Percentiles rank a stretch among this genome's conserved stretches.
phyloP scores from a whole-genome alignment of 2,888 invertebrate genomes.

The Andrena bucephala region DNA sequence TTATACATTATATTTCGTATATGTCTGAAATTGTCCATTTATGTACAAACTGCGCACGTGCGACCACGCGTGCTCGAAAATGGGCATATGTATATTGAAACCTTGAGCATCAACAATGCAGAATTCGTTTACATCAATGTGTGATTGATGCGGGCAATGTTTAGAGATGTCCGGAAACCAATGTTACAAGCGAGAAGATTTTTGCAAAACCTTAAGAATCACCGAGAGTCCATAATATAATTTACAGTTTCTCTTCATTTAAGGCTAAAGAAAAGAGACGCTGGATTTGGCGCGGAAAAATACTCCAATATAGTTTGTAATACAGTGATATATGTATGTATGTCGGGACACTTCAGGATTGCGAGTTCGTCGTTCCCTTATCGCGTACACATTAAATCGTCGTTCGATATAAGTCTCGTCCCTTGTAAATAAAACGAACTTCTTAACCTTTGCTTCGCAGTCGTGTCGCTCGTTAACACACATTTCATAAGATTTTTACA shows the following conservation, averaged over 20 bases:
- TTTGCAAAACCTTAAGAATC: constrained; percentile 28
- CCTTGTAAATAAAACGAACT: constrained; percentile 46
- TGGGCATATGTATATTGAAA: constrained; percentile 16
- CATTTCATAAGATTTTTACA: constrained; percentile 37
- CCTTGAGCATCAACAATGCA: constrained; percentile 21
- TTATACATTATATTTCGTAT: constrained; percentile 8
- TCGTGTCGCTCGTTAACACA: constrained; percentile 15
- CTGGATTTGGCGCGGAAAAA: constrained; percentile 22
- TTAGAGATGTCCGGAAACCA: constrained; percentile 14
- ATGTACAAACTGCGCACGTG: constrained; percentile 38
- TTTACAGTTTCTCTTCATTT: constrained; percentile 25
- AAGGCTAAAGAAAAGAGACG: background rate
- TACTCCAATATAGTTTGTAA: constrained; percentile 40
- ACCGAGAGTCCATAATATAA: constrained; percentile 23
- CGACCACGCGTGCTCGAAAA: constrained; percentile 33
- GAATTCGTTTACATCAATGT: constrained; percentile 28
- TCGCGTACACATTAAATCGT: constrained; percentile 6
- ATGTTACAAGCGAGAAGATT: constrained; percentile 26
- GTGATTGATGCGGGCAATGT: constrained; percentile 10
- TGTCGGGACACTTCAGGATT: constrained; percentile 45
- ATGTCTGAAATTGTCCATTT: constrained; percentile 20
- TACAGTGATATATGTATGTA: constrained; percentile 2
- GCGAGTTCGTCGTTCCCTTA: constrained; percentile 28
- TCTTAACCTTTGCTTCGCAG: constrained; percentile 41
- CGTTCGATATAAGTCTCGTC: constrained; percentile 29